Evolutionary conservation across 1,140 invertebrate genomes (phyloP).

Genomic region (Frieseomelitta varia): DNA sequence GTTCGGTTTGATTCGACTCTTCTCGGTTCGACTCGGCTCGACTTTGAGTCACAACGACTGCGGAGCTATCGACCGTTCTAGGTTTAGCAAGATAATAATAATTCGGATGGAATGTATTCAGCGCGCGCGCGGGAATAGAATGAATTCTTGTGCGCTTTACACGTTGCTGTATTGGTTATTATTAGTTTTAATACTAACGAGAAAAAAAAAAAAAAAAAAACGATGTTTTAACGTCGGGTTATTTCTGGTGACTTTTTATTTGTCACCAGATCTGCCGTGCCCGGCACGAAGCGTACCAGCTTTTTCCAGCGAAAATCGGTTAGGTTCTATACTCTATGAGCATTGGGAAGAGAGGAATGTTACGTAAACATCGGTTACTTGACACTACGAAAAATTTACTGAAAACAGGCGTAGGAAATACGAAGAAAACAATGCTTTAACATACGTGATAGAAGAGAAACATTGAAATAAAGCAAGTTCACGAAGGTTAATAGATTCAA

Average conservation of each 20-base stretch:
- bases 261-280: background rate
- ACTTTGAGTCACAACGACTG: constrained; percentile 65
- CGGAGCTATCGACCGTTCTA: constrained; percentile 67
- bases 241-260: background rate
- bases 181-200: constrained; percentile 11
- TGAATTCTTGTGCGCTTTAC: constrained; percentile 50
- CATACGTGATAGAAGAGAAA: background rate
- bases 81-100: constrained; percentile 67
- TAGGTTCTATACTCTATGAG: background rate
- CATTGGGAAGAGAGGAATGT: background rate
- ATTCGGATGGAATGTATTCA: constrained; percentile 65
- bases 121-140: constrained; percentile 44
- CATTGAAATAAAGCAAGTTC: background rate
- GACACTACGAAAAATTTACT: background rate
- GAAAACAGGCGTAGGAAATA: background rate
- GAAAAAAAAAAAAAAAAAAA: background rate
- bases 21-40: constrained; percentile 60
- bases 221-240: background rate
- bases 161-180: constrained; percentile 13
- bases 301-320: background rate
- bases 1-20: constrained; percentile 57
- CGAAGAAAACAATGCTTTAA: background rate
- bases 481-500: background rate
- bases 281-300: too few relatives aligned
- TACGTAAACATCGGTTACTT: background rate